These are phyloP conservation scores for Erannis defoliaria DNA, from an alignment of 2,888 invertebrate species.

Conservation along the genomic window DNA sequence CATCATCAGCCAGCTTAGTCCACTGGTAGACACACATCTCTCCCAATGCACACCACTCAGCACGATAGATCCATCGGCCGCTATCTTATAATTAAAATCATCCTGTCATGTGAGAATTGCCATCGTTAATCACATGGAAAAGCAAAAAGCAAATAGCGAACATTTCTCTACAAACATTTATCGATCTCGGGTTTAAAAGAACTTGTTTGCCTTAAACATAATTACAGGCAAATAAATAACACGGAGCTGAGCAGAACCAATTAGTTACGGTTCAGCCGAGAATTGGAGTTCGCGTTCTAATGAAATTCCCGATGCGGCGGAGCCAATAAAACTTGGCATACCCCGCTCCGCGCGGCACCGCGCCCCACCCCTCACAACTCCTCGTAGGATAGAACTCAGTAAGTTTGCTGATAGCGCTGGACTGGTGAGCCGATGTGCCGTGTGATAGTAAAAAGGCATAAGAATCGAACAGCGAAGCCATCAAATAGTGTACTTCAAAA, in stretches of 20 bases:
- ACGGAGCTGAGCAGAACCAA: constrained; percentile 56
- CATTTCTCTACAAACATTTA: constrained; percentile 26
- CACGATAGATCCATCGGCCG: neutral
- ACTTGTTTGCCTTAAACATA: constrained; percentile 48
- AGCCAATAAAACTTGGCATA: constrained; percentile 33
- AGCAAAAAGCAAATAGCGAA: constrained; percentile 11
- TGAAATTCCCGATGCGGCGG: constrained; percentile 62
- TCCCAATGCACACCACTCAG: too few relatives aligned
- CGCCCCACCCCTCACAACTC: neutral
- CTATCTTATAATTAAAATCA: neutral
- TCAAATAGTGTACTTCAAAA: neutral
- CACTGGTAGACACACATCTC: too few relatives aligned
- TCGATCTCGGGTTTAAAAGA: constrained; percentile 35
- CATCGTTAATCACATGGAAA: constrained; percentile 17
- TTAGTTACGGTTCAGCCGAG: constrained; percentile 62
- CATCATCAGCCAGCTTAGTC: too few relatives aligned
- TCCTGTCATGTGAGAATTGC: constrained; percentile 31
- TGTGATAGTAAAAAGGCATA: neutral
- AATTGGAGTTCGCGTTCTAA: constrained; percentile 62
- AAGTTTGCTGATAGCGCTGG: constrained; percentile 20
- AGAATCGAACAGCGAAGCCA: neutral
- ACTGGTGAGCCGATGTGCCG: constrained; percentile 8
- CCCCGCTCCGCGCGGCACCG: constrained; percentile 5
- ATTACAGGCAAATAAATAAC: constrained; percentile 66
- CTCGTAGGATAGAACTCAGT: constrained; percentile 20